phyloP scores from a whole-genome alignment of 2,797 vertebrate species.

The Crenuchus spilurus region DNA sequence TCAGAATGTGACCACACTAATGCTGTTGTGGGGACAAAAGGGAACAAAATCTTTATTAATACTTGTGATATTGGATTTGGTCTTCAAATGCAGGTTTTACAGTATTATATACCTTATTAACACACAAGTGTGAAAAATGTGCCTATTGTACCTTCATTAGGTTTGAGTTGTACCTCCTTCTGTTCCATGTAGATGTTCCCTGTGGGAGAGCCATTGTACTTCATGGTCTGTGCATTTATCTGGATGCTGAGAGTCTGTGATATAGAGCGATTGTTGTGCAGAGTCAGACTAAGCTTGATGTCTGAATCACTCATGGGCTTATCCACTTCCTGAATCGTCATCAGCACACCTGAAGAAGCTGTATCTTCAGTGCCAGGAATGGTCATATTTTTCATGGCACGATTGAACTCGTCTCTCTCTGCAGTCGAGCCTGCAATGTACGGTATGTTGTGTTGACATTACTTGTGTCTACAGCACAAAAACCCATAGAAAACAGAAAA shows the following conservation, averaged over 20 bases:
- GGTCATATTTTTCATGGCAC: conserved; percentile 58
- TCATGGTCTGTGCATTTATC: conserved; percentile 71
- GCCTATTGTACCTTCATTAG: conserved; percentile 68
- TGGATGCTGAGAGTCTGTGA: conserved; percentile 64
- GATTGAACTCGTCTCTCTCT: conserved; percentile 69
- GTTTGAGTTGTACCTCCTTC: conserved; percentile 60
- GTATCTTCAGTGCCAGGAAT: conserved; percentile 19
- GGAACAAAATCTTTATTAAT: too few relatives aligned
- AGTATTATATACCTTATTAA: too few relatives aligned
- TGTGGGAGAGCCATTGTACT: conserved; percentile 67
- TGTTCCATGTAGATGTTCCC: conserved; percentile 64
- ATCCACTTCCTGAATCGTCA: conserved; percentile 58
- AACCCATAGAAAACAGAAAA: too few relatives aligned
- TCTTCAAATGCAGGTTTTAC: too few relatives aligned
- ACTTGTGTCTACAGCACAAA: background rate
- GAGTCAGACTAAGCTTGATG: conserved; percentile 61
- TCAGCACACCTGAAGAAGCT: conserved; percentile 51
- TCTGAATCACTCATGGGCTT: conserved; percentile 67
- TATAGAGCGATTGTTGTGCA: conserved; percentile 60
- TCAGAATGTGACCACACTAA: too few relatives aligned
- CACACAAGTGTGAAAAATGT: too few relatives aligned
- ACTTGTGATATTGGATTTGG: too few relatives aligned
- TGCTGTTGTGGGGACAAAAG: too few relatives aligned
- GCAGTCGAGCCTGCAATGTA: conserved; percentile 75
- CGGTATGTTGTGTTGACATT: background rate